Base-by-base conservation (phyloP, 53 echinoderm and acorn worm species). In the Apostichopus leukothele region DNA sequence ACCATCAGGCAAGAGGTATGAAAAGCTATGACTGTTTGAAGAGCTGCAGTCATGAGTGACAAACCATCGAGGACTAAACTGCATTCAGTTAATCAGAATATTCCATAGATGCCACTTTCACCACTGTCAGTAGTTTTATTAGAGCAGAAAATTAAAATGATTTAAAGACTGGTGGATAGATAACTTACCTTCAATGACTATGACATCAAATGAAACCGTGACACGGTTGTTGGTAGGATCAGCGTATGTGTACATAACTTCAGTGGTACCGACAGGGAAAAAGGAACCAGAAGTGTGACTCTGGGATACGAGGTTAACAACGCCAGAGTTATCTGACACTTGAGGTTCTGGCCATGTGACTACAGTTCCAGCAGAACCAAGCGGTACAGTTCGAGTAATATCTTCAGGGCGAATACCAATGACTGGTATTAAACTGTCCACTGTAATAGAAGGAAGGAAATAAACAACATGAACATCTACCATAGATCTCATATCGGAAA, bases 241-340 rank as follows among this genome's bases (percentile, higher is more conserved):
- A 68, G 83, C 88, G 51, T 80, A 91, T 7, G 81, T 88, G 88
- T 91, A 91, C 13, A 55, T 83, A 14, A 91, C 91, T 10, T 9
- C 20, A 9, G 88, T 91, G 8, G 50, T 22, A 52, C 91, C 91
- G 5, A 81, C 67, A 19, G 27, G 25, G 50, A 91, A 91, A 54
- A 83, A 91, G 39, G 74, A 74, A 53, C 91, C 91, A 4, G 91
- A 83, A 39, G 67, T 67, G 8, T 78, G 74, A 5, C 4, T 78
- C 60, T 88, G 74, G 74, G 88, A 83, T 18, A 60, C 23, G 5
- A 86, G 52, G 27, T 83, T 88, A 0, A 92, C 85, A 6, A 79
- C 88, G 26, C 92, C 92, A 19, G 89, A 86, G 50, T 89, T 93
- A 50, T 93, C 91, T 14, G 93, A 73, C 53, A 88, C 85, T 9